phyloP scores from a whole-genome alignment of 2,113 vertebrate species.

The Urocynchramus pylzowi region DNA sequence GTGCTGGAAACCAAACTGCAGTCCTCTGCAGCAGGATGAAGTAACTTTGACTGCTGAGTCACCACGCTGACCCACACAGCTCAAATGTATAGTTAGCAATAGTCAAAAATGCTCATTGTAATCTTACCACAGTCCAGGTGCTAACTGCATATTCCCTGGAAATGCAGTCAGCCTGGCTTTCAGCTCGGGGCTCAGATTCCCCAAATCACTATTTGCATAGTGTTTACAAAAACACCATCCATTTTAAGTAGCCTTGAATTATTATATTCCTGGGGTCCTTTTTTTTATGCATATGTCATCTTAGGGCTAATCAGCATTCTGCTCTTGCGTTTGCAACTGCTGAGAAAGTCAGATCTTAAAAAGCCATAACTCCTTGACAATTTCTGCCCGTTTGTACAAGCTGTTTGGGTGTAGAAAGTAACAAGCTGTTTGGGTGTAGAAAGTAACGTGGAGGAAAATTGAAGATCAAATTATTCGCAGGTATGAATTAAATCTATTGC shows the following conservation, averaged over 20 bases:
- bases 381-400: slow-evolving; percentile 10
- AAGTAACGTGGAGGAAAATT: background rate
- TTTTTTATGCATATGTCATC: background rate
- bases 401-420: background rate
- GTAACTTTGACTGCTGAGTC: slow-evolving; percentile 52
- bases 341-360: slow-evolving; percentile 59
- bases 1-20: slow-evolving; percentile 46
- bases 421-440: background rate
- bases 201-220: background rate
- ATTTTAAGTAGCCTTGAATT: slow-evolving; percentile 31
- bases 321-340: slow-evolving; percentile 29
- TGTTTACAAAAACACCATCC: slow-evolving; percentile 6
- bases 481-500: slow-evolving; percentile 26
- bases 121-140: background rate
- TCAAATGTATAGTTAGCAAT: background rate
- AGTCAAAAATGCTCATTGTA: slow-evolving; percentile 6
- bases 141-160: background rate
- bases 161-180: background rate
- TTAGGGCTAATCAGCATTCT: slow-evolving; percentile 58
- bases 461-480: slow-evolving; percentile 21
- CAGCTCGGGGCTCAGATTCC: background rate
- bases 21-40: slow-evolving; percentile 44
- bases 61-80: background rate
- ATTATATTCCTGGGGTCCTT: slow-evolving; percentile 5
- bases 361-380: slow-evolving; percentile 29